Conservation (phyloP, 2,888 invertebrate species). For the Trissolcus brochymenae region DNA sequence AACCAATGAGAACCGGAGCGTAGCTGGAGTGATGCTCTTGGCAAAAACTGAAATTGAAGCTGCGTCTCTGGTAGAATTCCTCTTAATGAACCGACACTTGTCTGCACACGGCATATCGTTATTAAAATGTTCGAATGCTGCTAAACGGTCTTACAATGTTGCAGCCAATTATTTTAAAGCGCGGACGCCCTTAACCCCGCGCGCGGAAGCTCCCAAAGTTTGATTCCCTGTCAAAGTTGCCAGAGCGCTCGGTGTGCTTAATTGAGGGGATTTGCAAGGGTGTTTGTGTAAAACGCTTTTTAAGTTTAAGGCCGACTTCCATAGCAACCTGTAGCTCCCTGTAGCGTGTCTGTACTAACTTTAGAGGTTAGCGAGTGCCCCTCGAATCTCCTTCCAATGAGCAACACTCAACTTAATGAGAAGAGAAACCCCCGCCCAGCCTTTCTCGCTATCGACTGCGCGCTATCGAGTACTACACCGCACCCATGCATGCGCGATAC, state of each 20-base stretch:
- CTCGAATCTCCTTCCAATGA: slow-evolving; percentile 72
- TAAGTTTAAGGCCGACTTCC: slow-evolving; percentile 63
- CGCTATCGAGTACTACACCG: slow-evolving; percentile 36
- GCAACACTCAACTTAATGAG: slow-evolving; percentile 76
- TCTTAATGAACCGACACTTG: slow-evolving; percentile 13
- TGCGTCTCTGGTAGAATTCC: background rate
- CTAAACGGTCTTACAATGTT: slow-evolving; percentile 27
- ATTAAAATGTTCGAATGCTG: slow-evolving; percentile 34
- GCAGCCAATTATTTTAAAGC: slow-evolving; percentile 51
- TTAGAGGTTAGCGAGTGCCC: slow-evolving; percentile 69
- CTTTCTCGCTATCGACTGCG: slow-evolving; percentile 45
- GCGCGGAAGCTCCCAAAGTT: slow-evolving; percentile 44
- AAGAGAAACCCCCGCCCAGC: slow-evolving; percentile 66
- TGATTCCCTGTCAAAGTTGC: slow-evolving; percentile 53
- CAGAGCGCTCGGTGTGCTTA: slow-evolving; percentile 47
- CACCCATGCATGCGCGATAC: slow-evolving; percentile 42
- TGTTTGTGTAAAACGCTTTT: slow-evolving; percentile 59
- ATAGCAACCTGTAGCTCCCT: slow-evolving; percentile 67
- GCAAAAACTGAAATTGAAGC: no score
- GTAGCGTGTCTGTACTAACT: slow-evolving; percentile 64
- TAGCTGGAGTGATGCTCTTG: no score
- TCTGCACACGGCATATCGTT: slow-evolving; percentile 9
- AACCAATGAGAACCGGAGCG: no score
- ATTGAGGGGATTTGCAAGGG: slow-evolving; percentile 58
- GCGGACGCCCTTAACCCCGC: slow-evolving; percentile 12